Evolutionary conservation across 2,888 invertebrate species (phyloP), one percentile per base, ranked within the genome.

Genomic region (Agrochola litura): DNA sequence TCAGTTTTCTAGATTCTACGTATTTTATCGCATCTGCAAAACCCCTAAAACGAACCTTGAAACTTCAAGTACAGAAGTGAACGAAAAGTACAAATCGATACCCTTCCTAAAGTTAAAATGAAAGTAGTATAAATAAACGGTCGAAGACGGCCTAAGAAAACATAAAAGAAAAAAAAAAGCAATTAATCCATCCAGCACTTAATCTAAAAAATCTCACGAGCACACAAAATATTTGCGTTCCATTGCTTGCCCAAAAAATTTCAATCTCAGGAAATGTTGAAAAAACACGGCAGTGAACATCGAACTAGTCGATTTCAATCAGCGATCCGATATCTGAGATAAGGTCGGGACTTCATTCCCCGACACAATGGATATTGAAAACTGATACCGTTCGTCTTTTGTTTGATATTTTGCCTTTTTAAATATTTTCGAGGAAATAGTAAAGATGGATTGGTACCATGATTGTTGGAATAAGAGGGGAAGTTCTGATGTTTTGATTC

Each of bases 321-420:
- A 86, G 77, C 74, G 86, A 86, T 88, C 79, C 84, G 87, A 83
- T 85, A 84, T 84, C 82, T 75, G 74, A 85, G 89, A 89, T 89
- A 88, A 83, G 89, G 84, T 83, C 83, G 86, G 77, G 84, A 87
- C 86, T 86, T 88, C 88, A 84, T 88, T 88, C 86, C 77, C 79
- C 66, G 66, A 76, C 87, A 89, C 89, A 89, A 89, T 87, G 82
- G 89, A 82, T 86, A 86, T 83, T 86, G 84, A 82, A 85, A 89
- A 77, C 81, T 82, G 86, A 86, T 85, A 82, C 76, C 49, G 73
- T 65, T 79, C 78, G 77, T 74, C 83, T 82, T 86, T 89, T 89
- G 88, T 89, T 86, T 86, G 89, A 73, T 72, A 71, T 73, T 73
- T 73, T 58, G 46, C n/a, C 79, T 65, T 83, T 88, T 86, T 86